Evolutionary conservation across 2,797 vertebrate species (phyloP).

Genomic region (Pangasius sanitwongsei): DNA sequence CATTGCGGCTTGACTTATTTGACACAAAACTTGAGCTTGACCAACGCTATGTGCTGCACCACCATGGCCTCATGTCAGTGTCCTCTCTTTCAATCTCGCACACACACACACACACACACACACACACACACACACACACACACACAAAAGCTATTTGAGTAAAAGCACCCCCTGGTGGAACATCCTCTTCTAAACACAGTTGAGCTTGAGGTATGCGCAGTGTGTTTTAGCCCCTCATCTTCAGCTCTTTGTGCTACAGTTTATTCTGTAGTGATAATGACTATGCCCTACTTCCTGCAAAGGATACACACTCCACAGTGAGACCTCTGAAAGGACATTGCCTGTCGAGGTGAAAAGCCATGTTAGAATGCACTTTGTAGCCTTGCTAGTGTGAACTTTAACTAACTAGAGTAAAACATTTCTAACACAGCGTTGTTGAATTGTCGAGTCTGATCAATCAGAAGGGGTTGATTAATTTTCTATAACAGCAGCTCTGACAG

Average conservation of each 20-base stretch:
- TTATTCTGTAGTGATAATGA: not conserved
- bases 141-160: not conserved
- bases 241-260: not conserved
- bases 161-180: conserved; percentile 3
- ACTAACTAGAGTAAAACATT: not conserved
- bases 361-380: not conserved
- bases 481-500: not conserved
- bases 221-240: not conserved
- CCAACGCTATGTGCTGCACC: not conserved
- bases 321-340: not conserved
- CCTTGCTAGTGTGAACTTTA: not conserved
- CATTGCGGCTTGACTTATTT: not conserved
- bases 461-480: not conserved
- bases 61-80: not conserved
- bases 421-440: not conserved
- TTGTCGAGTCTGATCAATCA: not conserved
- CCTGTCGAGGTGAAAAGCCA: not conserved
- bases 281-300: not conserved
- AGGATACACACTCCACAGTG: not conserved
- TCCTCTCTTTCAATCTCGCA: not conserved
- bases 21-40: not conserved
- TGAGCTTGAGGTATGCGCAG: conserved; percentile 70
- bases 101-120: not conserved
- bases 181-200: not conserved
- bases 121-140: not conserved